Evolutionary conservation across 2,797 vertebrate genomes (phyloP).

Genomic region (Pampus argenteus): DNA sequence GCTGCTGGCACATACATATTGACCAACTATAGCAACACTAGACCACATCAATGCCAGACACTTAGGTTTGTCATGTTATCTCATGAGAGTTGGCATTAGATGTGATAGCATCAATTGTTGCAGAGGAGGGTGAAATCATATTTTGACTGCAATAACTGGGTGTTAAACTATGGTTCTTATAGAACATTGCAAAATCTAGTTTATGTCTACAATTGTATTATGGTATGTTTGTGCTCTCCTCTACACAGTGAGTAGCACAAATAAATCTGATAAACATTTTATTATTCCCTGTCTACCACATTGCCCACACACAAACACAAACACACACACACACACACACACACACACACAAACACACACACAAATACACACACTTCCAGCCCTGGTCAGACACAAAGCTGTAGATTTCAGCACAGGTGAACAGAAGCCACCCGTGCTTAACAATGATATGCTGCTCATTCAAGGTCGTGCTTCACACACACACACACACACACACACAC

Average conservation of each 20-base stretch:
- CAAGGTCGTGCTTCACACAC: slow-evolving; percentile 51
- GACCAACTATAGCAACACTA: slow-evolving; percentile 32
- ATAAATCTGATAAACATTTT: slow-evolving; percentile 50
- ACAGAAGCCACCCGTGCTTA: slow-evolving; percentile 42
- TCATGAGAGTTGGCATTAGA: slow-evolving; percentile 1
- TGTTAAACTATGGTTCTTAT: slow-evolving; percentile 30
- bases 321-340: slow-evolving; percentile 3
- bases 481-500: neutral
- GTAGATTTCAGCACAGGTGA: slow-evolving; percentile 55
- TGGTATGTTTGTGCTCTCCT: slow-evolving; percentile 5
- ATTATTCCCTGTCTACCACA: slow-evolving; percentile 33
- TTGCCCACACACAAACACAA: slow-evolving; percentile 13
- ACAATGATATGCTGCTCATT: slow-evolving; percentile 51
- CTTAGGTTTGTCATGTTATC: slow-evolving; percentile 32
- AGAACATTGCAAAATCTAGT: slow-evolving; percentile 35
- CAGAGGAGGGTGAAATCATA: slow-evolving; percentile 7
- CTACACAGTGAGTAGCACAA: slow-evolving; percentile 19
- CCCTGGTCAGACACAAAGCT: slow-evolving; percentile 46
- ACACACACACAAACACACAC: slow-evolving; percentile 15
- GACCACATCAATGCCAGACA: slow-evolving; percentile 21
- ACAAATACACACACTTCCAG: slow-evolving; percentile 8
- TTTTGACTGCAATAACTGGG: slow-evolving; percentile 31
- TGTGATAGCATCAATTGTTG: neutral
- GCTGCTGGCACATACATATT: slow-evolving; percentile 23
- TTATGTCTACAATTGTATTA: slow-evolving; percentile 52